Evolutionary conservation across 23 tunicate genomes (phyloP), one percentile per base, ranked within the genome.

Genomic region (Trididemnum clinides): DNA sequence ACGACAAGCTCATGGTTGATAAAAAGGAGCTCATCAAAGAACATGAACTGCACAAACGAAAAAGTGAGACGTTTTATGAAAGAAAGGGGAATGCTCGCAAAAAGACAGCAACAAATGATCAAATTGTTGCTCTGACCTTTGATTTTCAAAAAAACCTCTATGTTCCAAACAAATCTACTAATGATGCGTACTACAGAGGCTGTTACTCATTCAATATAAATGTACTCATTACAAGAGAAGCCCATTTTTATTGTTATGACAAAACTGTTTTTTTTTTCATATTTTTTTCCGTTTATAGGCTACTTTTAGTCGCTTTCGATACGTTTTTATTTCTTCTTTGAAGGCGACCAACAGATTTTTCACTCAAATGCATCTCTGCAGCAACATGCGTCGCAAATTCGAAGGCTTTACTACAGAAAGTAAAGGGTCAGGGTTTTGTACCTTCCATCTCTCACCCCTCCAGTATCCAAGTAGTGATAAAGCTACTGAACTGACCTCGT

Each of bases 101-200:
- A 69, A 31, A 69, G 36, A 37, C 75, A 69, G 36, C 37, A 69
- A 27, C 10, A 69, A 28, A 69, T 69, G 75, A 69, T 69, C 36
- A 69, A 31, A 10, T 69, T 69, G 38, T 18, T 3, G 75, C 75
- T 30, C 38, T 69, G 38, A 37, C 75, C 3, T 69, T 69, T 31
- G 75, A 69, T 20, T 69, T 69, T 69, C 75, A 69, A 69, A 69
- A 69, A 33, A 69, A 69, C 32, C 75, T 69, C 4, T 69, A 69
- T 69, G 75, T 69, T 31, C 34, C 75, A 30, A 69, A 69, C 38
- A 69, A 69, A 30, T 5, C 75, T 69, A 69, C 36, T 6, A 69
- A 69, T 30, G 75, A 69, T 31, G 75, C 32, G n/a, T 69, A 69
- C 32, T 69, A 69, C 22, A 69, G n/a, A 30, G 32, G 75, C 75